Conservation (phyloP, 2,888 invertebrate genomes). For the Pogonocherus hispidulus region DNA sequence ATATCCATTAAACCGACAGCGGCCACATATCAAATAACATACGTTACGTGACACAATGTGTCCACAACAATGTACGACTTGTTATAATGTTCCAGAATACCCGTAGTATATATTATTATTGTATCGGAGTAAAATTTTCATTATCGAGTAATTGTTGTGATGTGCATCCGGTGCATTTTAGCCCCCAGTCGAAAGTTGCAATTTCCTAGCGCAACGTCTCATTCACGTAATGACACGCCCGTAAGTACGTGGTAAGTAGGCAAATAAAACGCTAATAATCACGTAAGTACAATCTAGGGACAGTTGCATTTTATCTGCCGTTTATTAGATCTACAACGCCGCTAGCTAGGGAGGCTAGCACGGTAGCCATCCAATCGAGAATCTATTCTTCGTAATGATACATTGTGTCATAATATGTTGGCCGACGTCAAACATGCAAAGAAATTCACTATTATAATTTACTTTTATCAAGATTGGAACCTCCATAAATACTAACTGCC, state of each 20-base stretch:
- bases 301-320: constrained; percentile 43
- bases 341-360: constrained; percentile 44
- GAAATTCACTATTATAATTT: constrained; percentile 51
- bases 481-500: constrained; percentile 47
- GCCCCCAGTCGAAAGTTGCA: constrained; percentile 1
- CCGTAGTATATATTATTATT: constrained; percentile 19
- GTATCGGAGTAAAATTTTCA: constrained; percentile 23
- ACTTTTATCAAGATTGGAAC: constrained; percentile 49
- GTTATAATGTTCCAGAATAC: constrained; percentile 10
- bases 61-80: constrained; percentile 13
- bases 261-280: constrained; percentile 26
- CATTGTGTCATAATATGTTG: constrained; percentile 48
- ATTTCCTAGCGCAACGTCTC: not conserved
- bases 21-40: constrained; percentile 29
- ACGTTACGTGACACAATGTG: constrained; percentile 23
- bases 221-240: not conserved
- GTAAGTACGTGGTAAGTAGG: constrained; percentile 25
- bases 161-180: constrained; percentile 18
- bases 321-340: constrained; percentile 39
- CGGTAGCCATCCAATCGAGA: constrained; percentile 45
- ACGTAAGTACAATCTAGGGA: constrained; percentile 19
- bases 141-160: constrained; percentile 22
- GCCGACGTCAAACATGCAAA: constrained; percentile 45
- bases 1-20: constrained; percentile 20
- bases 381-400: constrained; percentile 45